Base-by-base conservation (phyloP, 2,888 invertebrate species). In the Graphium colonna region DNA sequence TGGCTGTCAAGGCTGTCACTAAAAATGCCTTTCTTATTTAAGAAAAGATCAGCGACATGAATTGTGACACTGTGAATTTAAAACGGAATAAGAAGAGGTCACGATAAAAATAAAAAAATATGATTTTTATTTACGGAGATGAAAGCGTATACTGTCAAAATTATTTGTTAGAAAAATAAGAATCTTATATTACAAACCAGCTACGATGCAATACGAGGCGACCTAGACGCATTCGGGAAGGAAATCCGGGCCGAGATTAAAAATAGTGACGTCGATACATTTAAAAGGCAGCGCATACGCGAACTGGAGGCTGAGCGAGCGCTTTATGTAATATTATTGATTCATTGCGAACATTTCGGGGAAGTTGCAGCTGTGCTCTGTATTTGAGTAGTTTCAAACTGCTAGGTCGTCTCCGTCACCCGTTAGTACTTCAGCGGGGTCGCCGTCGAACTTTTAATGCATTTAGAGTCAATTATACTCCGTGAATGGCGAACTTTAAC, bases 261-360 rank as follows among this genome's bases (percentile, higher is more conserved):
- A 43, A 38, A 26, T 28, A 13, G 17, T 48, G 21, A 45, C 44
- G 41, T 54, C 49, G 40, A 44, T 54, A 49, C 28, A 53, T 54
- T 28, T 31, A 5, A 46, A 54, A 45, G 18, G 33, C n/a, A 40
- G 54, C 49, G 49, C 54, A 50, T 45, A 49, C 45, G 21, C 44
- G 40, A 43, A 21, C 47, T 36, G 12, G 18, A 13, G 21, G 18
- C 33, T 5, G 40, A 36, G 40, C 33, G 39, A 21, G 39, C 17
- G 44, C 21, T 38, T 53, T 54, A 50, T 26, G 39, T 54, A 54
- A 54, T 54, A 50, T 16, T 41, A 54, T 54, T 54, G 54, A 54
- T 54, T 50, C 50, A 54, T 54, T 45, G 54, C 45, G 44, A 54
- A 54, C 50, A 50, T 50, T 54, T 54, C 48, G 54, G 41, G 15